Conservation (phyloP, 30 jellyfish, hydroid and myxozoan genomes). For the Catostylus mosaicus region DNA sequence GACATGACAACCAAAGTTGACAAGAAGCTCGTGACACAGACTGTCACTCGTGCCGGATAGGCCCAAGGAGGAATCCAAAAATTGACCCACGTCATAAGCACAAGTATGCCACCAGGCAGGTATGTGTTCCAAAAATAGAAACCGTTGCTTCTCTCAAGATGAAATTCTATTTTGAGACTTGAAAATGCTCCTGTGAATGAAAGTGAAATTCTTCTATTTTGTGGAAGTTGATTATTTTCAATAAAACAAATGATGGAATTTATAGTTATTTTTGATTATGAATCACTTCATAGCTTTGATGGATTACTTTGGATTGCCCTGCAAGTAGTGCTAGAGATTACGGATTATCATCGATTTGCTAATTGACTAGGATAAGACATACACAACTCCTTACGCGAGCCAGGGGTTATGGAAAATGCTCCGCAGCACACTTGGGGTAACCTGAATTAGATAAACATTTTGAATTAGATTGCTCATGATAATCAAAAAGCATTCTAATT, state of each 20-base stretch:
- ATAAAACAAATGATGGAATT: not conserved
- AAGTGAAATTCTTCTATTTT: not conserved
- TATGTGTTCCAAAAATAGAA: slow-evolving; percentile 45
- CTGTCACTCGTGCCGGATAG: slow-evolving; percentile 64
- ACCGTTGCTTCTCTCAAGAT: slow-evolving; percentile 26
- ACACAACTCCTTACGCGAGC: too few species aligned
- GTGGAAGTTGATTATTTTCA: too few species aligned
- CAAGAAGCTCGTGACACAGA: slow-evolving; percentile 47
- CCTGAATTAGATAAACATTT: too few species aligned
- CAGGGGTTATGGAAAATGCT: too few species aligned
- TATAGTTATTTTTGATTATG: not conserved
- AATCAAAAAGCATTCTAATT: too few species aligned
- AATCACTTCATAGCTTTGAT: not conserved
- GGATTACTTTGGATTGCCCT: not conserved
- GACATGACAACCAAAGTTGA: slow-evolving; percentile 49
- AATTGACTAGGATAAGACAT: too few species aligned
- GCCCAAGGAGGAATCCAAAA: slow-evolving; percentile 64
- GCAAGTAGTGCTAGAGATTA: too few species aligned
- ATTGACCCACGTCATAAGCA: slow-evolving; percentile 49
- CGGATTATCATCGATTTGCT: too few species aligned
- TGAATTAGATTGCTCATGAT: too few species aligned
- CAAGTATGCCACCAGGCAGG: slow-evolving; percentile 57
- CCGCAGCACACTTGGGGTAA: too few species aligned
- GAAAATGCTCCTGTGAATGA: slow-evolving; percentile 47
- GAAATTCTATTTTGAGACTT: slow-evolving; percentile 34